Conservation (phyloP, 2,113 vertebrate species). For the Athene cunicularia region DNA sequence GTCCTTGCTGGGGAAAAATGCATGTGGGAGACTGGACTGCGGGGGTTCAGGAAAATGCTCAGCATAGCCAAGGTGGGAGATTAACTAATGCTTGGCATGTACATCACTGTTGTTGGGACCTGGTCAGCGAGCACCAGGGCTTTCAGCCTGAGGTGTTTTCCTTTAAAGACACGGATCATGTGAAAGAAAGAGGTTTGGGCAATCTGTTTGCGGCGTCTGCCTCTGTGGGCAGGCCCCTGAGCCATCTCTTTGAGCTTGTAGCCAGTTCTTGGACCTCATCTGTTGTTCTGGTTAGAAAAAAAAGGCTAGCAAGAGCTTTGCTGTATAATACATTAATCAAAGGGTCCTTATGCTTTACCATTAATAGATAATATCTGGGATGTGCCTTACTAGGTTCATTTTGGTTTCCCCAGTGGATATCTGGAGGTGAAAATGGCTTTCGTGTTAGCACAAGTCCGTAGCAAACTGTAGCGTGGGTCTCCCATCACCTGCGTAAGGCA, state of each 20-base stretch:
- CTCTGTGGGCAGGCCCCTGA: neutral
- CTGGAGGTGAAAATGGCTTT: neutral
- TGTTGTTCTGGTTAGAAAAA: neutral
- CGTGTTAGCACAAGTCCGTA: neutral
- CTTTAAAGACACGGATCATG: neutral
- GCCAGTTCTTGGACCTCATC: neutral
- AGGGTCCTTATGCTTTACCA: neutral
- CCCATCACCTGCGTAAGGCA: neutral
- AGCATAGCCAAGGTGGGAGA: neutral
- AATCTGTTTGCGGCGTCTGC: neutral
- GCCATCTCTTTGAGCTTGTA: neutral
- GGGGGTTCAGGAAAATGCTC: neutral
- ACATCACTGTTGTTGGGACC: neutral
- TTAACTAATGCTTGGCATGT: neutral
- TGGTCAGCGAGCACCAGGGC: neutral
- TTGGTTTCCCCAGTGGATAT: neutral
- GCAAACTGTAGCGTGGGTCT: neutral
- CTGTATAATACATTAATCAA: neutral
- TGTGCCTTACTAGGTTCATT: neutral
- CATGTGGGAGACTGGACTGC: fast-evolving
- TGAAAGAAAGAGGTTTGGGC: neutral
- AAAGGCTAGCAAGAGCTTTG: neutral
- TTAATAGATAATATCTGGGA: neutral
- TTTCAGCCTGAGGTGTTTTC: neutral
- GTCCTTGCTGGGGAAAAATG: neutral